A percentile compares a stretch with the other conserved stretches of the same genome.
Evolutionary conservation across 2,888 invertebrate species (phyloP).

Genomic region (Ptychoptera contaminata): DNA sequence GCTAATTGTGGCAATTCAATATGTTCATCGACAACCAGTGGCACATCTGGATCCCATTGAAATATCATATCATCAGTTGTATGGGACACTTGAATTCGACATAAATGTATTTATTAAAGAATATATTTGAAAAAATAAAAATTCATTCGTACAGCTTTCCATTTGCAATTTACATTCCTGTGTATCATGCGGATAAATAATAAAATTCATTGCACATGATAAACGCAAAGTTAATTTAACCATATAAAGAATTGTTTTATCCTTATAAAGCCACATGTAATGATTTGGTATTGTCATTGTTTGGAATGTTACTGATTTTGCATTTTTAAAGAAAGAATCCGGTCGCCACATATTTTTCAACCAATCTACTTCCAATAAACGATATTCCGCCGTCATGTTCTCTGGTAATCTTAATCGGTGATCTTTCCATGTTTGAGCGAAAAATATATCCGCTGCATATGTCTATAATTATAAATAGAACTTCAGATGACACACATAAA

Average conservation of each 20-base stretch:
- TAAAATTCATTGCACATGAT: constrained; percentile 89
- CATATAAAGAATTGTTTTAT: constrained; percentile 73
- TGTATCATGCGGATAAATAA: constrained; percentile 87
- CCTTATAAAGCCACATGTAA: constrained; percentile 80
- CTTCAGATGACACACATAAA: no score
- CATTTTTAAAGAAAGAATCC: constrained; percentile 87
- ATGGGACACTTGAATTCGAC: constrained; percentile 66
- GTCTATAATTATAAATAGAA: constrained; percentile 38
- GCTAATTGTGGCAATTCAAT: constrained; percentile 79
- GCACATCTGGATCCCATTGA: constrained; percentile 83
- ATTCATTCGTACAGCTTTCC: constrained; percentile 70
- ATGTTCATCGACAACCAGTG: constrained; percentile 75
- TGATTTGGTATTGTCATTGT: constrained; percentile 92
- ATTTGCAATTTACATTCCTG: constrained; percentile 89
- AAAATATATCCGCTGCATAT: constrained; percentile 82
- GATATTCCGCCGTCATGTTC: constrained; percentile 86
- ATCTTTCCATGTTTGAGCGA: constrained; percentile 89
- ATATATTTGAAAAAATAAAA: constrained; percentile 2
- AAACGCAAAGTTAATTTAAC: constrained; percentile 77
- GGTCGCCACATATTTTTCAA: constrained; percentile 87
- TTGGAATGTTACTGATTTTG: constrained; percentile 84
- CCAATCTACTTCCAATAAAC: constrained; percentile 77
- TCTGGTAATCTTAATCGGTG: constrained; percentile 71
- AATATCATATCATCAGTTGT: constrained; percentile 89
- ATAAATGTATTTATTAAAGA: no score